A percentile compares a stretch with the other conserved stretches of the same genome.
Conservation (phyloP, 2,113 vertebrate species). For the Thunnus maccoyii region DNA sequence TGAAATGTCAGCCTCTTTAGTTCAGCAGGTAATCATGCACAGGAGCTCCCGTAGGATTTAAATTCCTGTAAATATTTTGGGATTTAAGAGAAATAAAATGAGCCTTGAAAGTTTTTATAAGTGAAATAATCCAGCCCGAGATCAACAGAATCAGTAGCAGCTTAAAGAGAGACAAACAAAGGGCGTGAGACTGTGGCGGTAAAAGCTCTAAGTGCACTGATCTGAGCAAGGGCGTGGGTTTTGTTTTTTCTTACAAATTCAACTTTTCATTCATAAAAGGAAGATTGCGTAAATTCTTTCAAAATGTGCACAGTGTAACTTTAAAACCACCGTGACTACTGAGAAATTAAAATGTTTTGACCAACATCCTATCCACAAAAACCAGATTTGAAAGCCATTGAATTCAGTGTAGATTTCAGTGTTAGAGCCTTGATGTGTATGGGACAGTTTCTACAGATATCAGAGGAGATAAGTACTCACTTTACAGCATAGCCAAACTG, state of each 20-base stretch:
- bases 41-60: background rate
- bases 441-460: background rate
- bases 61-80: background rate
- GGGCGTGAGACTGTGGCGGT: too few relatives aligned
- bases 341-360: background rate
- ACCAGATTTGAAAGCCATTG: too few relatives aligned
- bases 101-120: background rate
- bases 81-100: background rate
- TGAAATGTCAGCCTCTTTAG: background rate
- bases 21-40: background rate
- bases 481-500: slow-evolving; percentile 75
- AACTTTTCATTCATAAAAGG: background rate
- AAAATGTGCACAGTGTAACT: too few relatives aligned
- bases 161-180: too few relatives aligned
- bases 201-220: too few relatives aligned
- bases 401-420: background rate
- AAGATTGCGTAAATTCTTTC: background rate
- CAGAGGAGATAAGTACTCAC: slow-evolving; percentile 58
- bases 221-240: background rate
- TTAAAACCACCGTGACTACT: background rate
- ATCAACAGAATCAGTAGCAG: background rate
- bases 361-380: background rate
- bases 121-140: background rate
- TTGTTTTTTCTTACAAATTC: background rate
- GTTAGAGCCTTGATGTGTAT: background rate